These are phyloP conservation scores for Peribatodes rhomboidaria DNA, from an alignment of 2,888 invertebrate species.

Conservation along the genomic window DNA sequence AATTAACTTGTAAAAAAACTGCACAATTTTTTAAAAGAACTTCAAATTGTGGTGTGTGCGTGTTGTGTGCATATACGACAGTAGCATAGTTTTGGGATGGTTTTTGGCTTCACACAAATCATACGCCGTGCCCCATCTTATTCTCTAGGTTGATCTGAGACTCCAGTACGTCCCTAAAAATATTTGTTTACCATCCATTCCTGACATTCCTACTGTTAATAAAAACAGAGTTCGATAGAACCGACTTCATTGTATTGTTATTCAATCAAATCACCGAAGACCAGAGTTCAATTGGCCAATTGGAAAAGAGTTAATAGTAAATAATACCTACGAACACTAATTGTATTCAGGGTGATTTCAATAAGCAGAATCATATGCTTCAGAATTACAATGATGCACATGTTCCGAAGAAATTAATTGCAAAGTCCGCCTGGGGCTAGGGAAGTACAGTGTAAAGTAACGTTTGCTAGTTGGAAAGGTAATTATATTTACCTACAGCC, in stretches of 20 bases:
- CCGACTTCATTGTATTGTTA: background rate
- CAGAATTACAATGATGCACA: no score
- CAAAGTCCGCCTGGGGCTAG: background rate
- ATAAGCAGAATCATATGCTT: background rate
- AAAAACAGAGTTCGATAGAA: background rate
- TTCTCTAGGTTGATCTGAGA: no score
- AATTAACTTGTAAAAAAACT: no score
- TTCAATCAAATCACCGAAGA: background rate
- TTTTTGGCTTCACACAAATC: no score
- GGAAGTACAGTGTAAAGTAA: no score
- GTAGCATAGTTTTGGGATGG: no score
- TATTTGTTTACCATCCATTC: background rate
- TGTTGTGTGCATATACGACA: no score
- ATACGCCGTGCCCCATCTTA: no score
- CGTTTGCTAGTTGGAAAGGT: no score
- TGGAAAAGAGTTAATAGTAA: background rate
- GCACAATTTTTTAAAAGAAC: no score
- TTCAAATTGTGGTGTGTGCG: no score
- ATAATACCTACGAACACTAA: background rate
- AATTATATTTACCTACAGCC: no score
- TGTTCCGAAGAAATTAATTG: background rate
- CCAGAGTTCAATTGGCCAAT: conserved; percentile 4
- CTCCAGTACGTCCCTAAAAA: background rate
- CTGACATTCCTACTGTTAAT: background rate
- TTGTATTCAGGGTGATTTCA: conserved; percentile 11